A percentile compares a stretch with the other conserved stretches of the same genome.
These are phyloP conservation scores for Ailurus styani DNA, from an alignment of 2,113 vertebrate species.

Conservation along the genomic window DNA sequence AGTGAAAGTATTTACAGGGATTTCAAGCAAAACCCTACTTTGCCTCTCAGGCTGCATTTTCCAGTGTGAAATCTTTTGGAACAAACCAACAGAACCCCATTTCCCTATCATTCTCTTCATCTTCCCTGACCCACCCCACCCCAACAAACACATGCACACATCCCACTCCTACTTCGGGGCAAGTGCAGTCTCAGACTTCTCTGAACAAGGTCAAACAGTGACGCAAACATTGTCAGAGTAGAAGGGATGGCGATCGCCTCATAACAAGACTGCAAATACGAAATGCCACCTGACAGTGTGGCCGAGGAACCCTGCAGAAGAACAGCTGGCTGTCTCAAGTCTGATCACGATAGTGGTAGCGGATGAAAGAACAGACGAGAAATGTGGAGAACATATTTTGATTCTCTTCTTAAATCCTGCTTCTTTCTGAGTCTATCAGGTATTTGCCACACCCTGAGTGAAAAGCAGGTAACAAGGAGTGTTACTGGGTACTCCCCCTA, in stretches of 20 bases:
- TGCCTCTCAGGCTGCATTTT: background rate
- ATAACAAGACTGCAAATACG: background rate
- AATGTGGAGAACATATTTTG: background rate
- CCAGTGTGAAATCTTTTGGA: background rate
- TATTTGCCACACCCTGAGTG: background rate
- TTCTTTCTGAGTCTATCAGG: background rate
- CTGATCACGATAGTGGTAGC: background rate
- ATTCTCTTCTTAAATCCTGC: background rate
- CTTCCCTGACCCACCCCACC: background rate
- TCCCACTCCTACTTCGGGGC: background rate
- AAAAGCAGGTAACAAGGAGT: background rate
- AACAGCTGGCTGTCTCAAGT: background rate
- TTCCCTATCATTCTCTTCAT: background rate
- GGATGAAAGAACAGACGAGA: background rate
- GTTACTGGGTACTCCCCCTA: background rate
- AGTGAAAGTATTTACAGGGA: background rate
- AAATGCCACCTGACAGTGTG: background rate
- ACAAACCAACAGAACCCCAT: background rate
- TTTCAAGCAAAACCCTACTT: background rate
- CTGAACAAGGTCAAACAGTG: background rate
- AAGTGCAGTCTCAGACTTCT: background rate
- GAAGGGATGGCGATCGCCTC: background rate
- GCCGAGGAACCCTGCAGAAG: background rate
- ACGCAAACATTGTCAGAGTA: background rate
- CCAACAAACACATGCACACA: background rate